These are phyloP conservation scores for Salminus brasiliensis DNA, from an alignment of 2,113 vertebrate genomes.

Conservation along the genomic window DNA sequence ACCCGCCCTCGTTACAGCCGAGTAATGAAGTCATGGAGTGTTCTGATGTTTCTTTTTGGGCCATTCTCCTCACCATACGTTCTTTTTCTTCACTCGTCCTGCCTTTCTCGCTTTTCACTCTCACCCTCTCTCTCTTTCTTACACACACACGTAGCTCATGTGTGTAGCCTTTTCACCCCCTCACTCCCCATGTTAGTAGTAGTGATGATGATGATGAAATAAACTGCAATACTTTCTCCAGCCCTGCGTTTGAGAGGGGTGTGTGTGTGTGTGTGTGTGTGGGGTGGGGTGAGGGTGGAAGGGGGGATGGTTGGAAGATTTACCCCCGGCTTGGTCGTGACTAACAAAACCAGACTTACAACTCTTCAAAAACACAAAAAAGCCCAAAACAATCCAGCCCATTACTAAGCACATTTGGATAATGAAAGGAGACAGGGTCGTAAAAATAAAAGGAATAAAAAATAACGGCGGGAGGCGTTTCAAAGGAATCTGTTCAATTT, in stretches of 20 bases:
- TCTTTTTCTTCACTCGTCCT: neutral
- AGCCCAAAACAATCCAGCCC: constrained; percentile 75
- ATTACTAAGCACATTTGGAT: constrained; percentile 80
- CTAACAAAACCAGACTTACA: constrained; percentile 76
- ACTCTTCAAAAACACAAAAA: constrained; percentile 69
- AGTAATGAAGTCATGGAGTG: constrained; percentile 8
- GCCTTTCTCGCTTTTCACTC: constrained; percentile 37
- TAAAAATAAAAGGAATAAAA: constrained; percentile 27
- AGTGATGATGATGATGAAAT: constrained; percentile 79
- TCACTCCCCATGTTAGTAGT: constrained; percentile 77
- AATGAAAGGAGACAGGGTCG: constrained; percentile 38
- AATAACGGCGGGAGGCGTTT: neutral
- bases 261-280: constrained; percentile 3
- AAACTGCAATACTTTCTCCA: constrained; percentile 78
- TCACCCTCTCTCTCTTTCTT: constrained; percentile 34
- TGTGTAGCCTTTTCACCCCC: constrained; percentile 78
- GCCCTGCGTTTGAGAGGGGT: constrained; percentile 73
- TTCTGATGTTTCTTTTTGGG: neutral
- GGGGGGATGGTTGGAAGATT: constrained; percentile 60
- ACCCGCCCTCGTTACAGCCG: neutral
- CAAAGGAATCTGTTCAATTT: constrained; percentile 5
- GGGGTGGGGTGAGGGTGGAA: constrained; percentile 2
- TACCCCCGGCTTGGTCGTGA: constrained; percentile 79
- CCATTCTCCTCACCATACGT: constrained; percentile 5
- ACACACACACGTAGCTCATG: constrained; percentile 57